phyloP scores from a whole-genome alignment of 2,888 invertebrate genomes.

The Acleris literana region DNA sequence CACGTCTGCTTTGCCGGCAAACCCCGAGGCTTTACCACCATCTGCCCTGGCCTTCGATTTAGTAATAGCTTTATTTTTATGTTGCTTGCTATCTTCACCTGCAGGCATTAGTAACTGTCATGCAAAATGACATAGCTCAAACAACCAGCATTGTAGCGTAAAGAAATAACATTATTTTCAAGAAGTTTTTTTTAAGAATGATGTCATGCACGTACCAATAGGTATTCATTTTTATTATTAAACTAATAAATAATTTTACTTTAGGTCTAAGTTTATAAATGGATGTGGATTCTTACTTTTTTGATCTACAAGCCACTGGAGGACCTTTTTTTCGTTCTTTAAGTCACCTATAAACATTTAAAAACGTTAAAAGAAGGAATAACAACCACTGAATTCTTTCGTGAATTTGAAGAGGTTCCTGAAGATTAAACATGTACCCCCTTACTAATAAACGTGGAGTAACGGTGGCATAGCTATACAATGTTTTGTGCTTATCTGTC shows the following conservation, averaged over 20 bases:
- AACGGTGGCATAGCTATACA: too few relatives aligned
- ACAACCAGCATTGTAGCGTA: constrained; percentile 80
- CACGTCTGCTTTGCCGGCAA: constrained; percentile 50
- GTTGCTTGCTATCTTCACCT: constrained; percentile 82
- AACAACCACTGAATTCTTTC: constrained; percentile 7
- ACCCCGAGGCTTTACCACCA: constrained; percentile 72
- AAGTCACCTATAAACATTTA: constrained; percentile 92
- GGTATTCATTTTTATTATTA: constrained; percentile 56
- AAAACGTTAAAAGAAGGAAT: constrained; percentile 48
- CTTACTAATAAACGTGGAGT: too few relatives aligned
- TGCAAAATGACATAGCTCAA: constrained; percentile 84
- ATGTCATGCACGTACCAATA: constrained; percentile 80
- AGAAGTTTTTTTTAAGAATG: constrained; percentile 67
- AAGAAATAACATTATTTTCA: constrained; percentile 61
- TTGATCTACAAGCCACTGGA: constrained; percentile 97
- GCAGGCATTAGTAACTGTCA: constrained; percentile 85
- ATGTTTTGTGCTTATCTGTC: too few relatives aligned
- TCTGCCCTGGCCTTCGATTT: constrained; percentile 81
- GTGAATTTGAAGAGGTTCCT: neutral
- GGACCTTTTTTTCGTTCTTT: constrained; percentile 96
- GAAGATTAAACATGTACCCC: too few relatives aligned
- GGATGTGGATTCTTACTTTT: constrained; percentile 94
- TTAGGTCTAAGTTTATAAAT: constrained; percentile 62
- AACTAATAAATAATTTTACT: constrained; percentile 50
- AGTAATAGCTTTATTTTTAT: constrained; percentile 75